Evolutionary conservation across 1,140 invertebrate genomes (phyloP), one percentile per base, ranked within the genome.

Genomic region (Euschistus heros): DNA sequence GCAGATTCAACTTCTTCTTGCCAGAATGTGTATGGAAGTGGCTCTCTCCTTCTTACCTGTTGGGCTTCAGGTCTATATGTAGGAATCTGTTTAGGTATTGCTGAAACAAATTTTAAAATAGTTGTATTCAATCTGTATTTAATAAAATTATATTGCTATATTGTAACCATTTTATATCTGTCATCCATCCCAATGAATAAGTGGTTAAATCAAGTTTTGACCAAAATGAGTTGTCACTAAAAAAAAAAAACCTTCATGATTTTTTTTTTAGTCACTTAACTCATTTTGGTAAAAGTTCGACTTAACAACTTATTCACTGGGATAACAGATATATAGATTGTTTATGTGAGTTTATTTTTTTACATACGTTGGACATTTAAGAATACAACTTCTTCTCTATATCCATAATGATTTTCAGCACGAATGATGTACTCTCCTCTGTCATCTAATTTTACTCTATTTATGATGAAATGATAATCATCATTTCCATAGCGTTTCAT

Each of bases 401-500:
- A 91, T 57, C 97, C 97, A 76, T 97, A 99, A 74, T 93, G 91
- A 80, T 99, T 99, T 76, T 98, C 94, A 3, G 97, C 97, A 50
- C 91, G 80, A 70, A 99, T 97, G 63, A 95, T 88, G 74, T 98
- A 98, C 75, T 98, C 95, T 71, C 97, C 97, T 73, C 94, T 85
- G 75, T 99, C 96, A 69, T 93, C 90, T 64, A 94, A 75, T 76
- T 94, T 97, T 10, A 90, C 88, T 70, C 97, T 84, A 76, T 97
- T 98, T 67, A 99, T 97, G 54, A 97, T 88, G 74, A 99, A 95
- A 71, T 94, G 94, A 74, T 95, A 99, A 74, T 98, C 94, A 69
- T 97, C 93, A 44, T 91, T 92, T 33, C 85, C 80, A 74, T 98
- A 99, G 69, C 95, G 85, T 79, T 98, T 98, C 95, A 99, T 98